These are phyloP conservation scores for Patella caerulea DNA, from an alignment of 2,888 invertebrate genomes.

Conservation along the genomic window DNA sequence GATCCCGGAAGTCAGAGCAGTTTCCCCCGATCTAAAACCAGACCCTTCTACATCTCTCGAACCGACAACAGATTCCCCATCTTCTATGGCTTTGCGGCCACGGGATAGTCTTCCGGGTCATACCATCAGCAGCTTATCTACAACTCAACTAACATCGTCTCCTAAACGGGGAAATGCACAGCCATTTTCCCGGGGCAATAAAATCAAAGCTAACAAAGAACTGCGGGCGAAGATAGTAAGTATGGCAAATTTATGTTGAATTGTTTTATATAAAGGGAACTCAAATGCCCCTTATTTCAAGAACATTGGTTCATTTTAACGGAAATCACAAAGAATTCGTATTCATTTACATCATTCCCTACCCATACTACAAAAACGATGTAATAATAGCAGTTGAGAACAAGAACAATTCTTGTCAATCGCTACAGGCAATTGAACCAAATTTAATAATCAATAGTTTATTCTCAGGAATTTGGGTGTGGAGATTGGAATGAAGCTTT, in stretches of 20 bases:
- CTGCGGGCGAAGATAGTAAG: constrained; percentile 39
- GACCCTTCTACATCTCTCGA: background rate
- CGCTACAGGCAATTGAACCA: too few species aligned
- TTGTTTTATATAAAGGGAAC: background rate
- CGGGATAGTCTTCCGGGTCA: background rate
- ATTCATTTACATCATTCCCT: too few species aligned
- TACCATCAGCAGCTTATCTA: background rate
- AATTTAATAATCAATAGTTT: too few species aligned
- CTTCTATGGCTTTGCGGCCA: background rate
- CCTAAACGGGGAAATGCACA: background rate
- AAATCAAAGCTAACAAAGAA: constrained; percentile 33
- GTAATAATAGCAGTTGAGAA: too few species aligned
- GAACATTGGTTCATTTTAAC: too few species aligned
- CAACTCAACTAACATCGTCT: background rate
- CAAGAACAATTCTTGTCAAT: too few species aligned
- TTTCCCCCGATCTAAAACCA: background rate
- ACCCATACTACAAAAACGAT: too few species aligned
- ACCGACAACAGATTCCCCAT: background rate
- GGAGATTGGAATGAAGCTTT: too few species aligned
- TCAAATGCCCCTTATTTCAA: background rate
- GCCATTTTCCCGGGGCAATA: background rate
- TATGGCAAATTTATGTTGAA: background rate
- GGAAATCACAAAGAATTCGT: too few species aligned
- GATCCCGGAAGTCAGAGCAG: background rate
- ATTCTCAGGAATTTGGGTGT: too few species aligned